Evolutionary conservation across 2,888 invertebrate species (phyloP), one percentile per base, ranked within the genome.

Genomic region (Podotricha telesiphe): DNA sequence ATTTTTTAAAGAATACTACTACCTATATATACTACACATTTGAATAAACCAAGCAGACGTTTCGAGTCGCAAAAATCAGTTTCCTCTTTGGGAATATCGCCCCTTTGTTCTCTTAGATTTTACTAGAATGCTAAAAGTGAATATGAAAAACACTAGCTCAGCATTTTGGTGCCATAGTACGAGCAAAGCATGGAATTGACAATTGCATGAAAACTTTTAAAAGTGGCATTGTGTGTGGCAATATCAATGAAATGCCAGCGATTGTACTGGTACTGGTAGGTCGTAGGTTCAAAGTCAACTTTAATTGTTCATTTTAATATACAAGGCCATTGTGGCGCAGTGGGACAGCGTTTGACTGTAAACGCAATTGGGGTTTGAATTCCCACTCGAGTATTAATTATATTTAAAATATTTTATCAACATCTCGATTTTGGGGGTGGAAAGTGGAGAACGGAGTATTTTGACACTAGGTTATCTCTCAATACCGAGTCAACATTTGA

Each of bases 61-160:
- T 66, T 59, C 48, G 53, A 65, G 65, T 62, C 65, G 65, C 59
- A 65, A 65, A 69, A 69, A 69, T 69, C 69, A 69, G 69, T 65
- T 69, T 55, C 47, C 65, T 50, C 62, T 62, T 51, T 51, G 50
- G 65, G 55, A 70, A 65, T 68, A 67, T 51, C 37, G 61, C 48
- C 70, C 59, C 70, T 72, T 70, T 72, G 70, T 70, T 69, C 68
- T 51, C 65, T 67, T 45, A 55, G 72, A 66, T 72, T 70, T 73
- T 65, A 66, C 65, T 65, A 47, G 65, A 71, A 71, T 56, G 68
- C 64, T 51, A 70, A 68, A 70, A 69, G 65, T 68, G 75, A 67
- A 72, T 72, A 59, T 67, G 70, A 65, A 70, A 72, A 72, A 66
- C 66, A 66, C 70, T 63, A 55, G 40, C 58, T 70, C 70, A 72